phyloP scores from a whole-genome alignment of 1,140 invertebrate species.

The Aphelinus certus region DNA sequence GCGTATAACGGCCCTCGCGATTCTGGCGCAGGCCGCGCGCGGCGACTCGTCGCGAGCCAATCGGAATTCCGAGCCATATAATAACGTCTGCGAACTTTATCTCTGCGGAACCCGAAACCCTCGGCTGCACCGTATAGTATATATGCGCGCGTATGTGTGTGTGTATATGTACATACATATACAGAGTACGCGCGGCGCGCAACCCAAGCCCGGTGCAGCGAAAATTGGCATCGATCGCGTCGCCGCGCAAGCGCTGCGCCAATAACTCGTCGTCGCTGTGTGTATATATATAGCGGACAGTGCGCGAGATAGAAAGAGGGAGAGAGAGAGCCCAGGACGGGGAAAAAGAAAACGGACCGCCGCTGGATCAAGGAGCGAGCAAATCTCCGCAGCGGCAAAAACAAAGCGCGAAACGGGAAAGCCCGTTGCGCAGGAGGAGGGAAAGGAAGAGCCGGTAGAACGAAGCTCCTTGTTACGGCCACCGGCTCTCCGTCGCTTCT shows the following conservation, averaged over 20 bases:
- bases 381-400: no score
- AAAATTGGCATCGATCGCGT: conserved; percentile 51
- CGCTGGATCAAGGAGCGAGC: no score
- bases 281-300: conserved; percentile 27
- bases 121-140: background rate
- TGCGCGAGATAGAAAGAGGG: conserved; percentile 24
- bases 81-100: conserved; percentile 17
- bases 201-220: background rate
- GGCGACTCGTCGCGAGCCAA: background rate
- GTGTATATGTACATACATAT: background rate
- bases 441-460: background rate
- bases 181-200: no score
- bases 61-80: conserved; percentile 10
- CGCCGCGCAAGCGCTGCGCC: conserved; percentile 36
- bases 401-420: conserved; percentile 22
- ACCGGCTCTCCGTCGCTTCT: background rate
- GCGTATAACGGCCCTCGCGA: no score
- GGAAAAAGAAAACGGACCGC: background rate
- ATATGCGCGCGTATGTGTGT: background rate
- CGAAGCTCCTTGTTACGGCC: conserved; percentile 23
- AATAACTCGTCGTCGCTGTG: conserved; percentile 42
- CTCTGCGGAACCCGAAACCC: background rate
- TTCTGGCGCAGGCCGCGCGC: no score
- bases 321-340: background rate
- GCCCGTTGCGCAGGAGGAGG: background rate